Evolutionary conservation across 2,797 vertebrate genomes (phyloP), one percentile per base, ranked within the genome.

Genomic region (Rhinatrema bivittatum): DNA sequence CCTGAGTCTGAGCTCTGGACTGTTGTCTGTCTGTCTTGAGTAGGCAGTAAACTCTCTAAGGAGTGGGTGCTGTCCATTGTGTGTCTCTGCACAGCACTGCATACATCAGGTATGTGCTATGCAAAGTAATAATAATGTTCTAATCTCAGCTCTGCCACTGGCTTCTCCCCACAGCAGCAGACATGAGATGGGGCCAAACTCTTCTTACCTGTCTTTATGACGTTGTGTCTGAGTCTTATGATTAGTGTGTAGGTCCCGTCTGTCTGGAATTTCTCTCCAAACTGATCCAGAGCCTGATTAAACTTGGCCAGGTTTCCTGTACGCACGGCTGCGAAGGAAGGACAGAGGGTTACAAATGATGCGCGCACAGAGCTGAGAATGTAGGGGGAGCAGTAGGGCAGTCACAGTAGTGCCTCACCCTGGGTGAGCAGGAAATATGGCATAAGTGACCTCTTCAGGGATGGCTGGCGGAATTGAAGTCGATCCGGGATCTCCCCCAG

Each of bases 161-260:
- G n/a, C n/a, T n/a, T n/a, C n/a, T n/a, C n/a, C n/a, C n/a, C n/a
- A n/a, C n/a, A n/a, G n/a, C n/a, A n/a, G 12, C 7, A 20, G 3
- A 17, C 10, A 25, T 5, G 14, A 1, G 11, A 27, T 25, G 8
- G 15, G 5, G 17, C 7, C 1, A 0, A 6, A 13, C 1, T 19
- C 1, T 2, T 15, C 60, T 19, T 32, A 97, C 94, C 94, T 3
- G 94, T 97, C 70, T 98, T 98, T 70, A 98, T 98, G 74, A 97
- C 94, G 0, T 97, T 98, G 84, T 98, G 94, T 57, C 94, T 74
- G 32, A 98, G 82, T 7, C 94, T 88, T 60, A 98, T 98, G 79
- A 98, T 98, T n/a, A 98, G 86, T 1, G 94, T 98, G 68, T 98
- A 97, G 16, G 94, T 97, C 46, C 94, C 94, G 0, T 98, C 94